Base-by-base conservation (phyloP, 1,140 invertebrate species). In the Rhagoletis pomonella region DNA sequence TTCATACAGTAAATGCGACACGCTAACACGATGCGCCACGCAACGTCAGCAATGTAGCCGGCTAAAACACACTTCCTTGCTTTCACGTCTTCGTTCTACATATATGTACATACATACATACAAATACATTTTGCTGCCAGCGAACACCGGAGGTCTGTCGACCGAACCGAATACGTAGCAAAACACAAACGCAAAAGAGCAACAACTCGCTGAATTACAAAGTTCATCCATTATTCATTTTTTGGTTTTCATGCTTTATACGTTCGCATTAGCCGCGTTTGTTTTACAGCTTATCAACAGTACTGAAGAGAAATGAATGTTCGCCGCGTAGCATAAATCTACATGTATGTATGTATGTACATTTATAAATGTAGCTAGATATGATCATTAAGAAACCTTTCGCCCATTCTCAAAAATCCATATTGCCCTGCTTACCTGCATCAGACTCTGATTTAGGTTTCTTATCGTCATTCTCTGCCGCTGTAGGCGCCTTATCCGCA, bases 371-470 rank as follows among this genome's bases (percentile, higher is more conserved):
- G 58, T 7, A 59, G 6, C 6, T 7, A 59, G 12, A 59, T 59
- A 12, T 7, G 12, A 7, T 59, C 6, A 7, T 59, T 6, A 67
- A 42, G 29, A 67, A 39, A 39, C 29, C 12, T 7, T 55, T 7
- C 10, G 50, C 50, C 50, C 5, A 55, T 55, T 55, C 10, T 55
- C 0, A 55, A 55, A 12, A 17, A 73, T 17, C 4, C 10, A 47
- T 55, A 44, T 44, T 42, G 47, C 73, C 55, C 50, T 42, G n/a
- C 85, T 86, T 19, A 86, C 86, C 86, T 85, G 86, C 69, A 62
- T 65, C 88, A 60, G 64, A 55, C 42, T 88, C 88, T 44, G 60
- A 55, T 73, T 87, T 88, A 55, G 64, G 5, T 64, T 87, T 88
- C 50, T 87, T 69, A 67, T 84, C 87, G 39, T 62, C 85, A 64